Evolutionary conservation across 53 echinoderm and acorn worm genomes (phyloP), one percentile per base, ranked within the genome.

Genomic region (Paracentrotus lividus): DNA sequence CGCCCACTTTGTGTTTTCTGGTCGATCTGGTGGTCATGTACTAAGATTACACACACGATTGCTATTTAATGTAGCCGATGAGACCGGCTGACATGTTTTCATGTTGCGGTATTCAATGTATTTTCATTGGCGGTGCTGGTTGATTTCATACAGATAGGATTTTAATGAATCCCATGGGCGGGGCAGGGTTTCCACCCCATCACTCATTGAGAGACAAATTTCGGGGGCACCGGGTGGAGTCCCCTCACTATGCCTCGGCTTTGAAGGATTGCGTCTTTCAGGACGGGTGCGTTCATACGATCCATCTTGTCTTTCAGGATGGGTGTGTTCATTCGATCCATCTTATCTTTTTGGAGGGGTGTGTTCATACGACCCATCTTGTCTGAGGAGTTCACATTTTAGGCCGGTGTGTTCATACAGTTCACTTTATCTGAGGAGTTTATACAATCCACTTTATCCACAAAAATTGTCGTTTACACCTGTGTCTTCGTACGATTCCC

Each of bases 101-200:
- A 85, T 85, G 47, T 49, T 49, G 85, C 51, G 47, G 85, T 85
- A 85, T 85, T 85, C 85, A 47, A 85, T 51, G 85, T 85, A 49
- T 51, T 51, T 85, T 85, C 85, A 29, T 85, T 36, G 49, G 47
- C 51, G 27, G 51, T 16, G 13, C 51, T 85, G 51, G 43, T 85
- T 51, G 27, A 85, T 85, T 85, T 85, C 85, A 51, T 47, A 29
- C 85, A 51, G 85, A 85, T 85, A 45, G n/a, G 47, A 51, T 85
- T 85, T 85, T 85, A 85, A 85, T 85, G 47, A 85, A 85, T 85
- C 85, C 85, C 85, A 42, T 18, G 85, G 85, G 85, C 85, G 85
- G 85, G 85, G 85, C 85, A 47, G 85, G 51, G 26, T 85, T 47
- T n/a, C 85, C 31, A 26, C 49, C 85, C 49, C 51, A 36, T 85